Evolutionary conservation across 2,888 invertebrate genomes (phyloP), one percentile per base, ranked within the genome.

Genomic region (Agrotis puta): DNA sequence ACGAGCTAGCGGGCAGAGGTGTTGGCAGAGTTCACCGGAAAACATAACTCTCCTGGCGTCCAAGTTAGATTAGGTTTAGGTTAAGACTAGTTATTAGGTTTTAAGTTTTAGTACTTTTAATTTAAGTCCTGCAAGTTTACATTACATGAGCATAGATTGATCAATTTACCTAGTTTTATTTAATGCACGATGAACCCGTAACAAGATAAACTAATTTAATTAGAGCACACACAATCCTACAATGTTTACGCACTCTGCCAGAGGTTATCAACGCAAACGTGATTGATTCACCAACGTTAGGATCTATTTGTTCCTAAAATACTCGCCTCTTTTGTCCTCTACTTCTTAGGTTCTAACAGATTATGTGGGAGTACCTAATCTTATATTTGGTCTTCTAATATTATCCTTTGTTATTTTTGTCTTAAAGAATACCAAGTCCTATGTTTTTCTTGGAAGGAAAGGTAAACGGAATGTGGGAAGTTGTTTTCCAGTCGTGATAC

Each of bases 161-260:
- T n/a, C n/a, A n/a, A n/a, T n/a, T n/a, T n/a, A n/a, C n/a, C n/a
- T n/a, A n/a, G n/a, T n/a, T n/a, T n/a, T n/a, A n/a, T n/a, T n/a
- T n/a, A n/a, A n/a, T n/a, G n/a, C n/a, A n/a, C n/a, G n/a, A n/a
- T n/a, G n/a, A n/a, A n/a, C n/a, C n/a, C n/a, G n/a, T n/a, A n/a
- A n/a, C n/a, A n/a, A n/a, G n/a, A 51, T 77, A 47, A 62, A 27
- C 13, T 53, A 22, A 79, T 63, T 79, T 79, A 79, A 79, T 61
- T 61, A 74, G 67, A 79, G 20, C 74, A 43, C 33, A 43, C n/a
- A 51, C 9, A 13, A 16, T 24, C 24, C 48, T 33, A 64, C 27
- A 50, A 64, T 66, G 27, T 68, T 45, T 56, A 63, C 57, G 22
- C 39, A 22, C 56, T 79, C 39, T 61, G 27, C 56, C 57, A 67